Evolutionary conservation across 2,888 invertebrate genomes (phyloP).

Genomic region (Drosophila paramelanica): DNA sequence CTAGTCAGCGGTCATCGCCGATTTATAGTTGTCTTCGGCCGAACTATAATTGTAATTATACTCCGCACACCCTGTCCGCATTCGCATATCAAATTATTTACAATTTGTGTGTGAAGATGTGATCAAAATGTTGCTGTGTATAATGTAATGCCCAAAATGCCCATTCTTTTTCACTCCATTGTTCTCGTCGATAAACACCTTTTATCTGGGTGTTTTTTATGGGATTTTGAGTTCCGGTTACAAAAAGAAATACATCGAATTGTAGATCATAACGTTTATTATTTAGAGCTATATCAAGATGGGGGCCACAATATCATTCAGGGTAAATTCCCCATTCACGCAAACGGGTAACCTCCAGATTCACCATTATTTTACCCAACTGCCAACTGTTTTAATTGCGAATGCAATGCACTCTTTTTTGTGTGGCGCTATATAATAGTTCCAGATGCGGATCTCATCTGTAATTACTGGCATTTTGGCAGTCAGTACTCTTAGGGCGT

Average conservation of each 20-base stretch:
- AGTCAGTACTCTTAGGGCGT: neutral
- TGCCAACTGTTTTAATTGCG: neutral
- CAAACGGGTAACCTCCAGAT: neutral
- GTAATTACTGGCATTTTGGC: neutral
- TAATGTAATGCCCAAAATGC: neutral
- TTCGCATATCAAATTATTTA: too few species aligned
- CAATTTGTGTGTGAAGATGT: constrained; percentile 1
- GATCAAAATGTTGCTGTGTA: too few species aligned
- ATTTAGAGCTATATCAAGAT: constrained; percentile 5
- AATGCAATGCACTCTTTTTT: neutral
- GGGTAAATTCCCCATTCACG: constrained; percentile 23
- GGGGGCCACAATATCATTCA: constrained; percentile 10
- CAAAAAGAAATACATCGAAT: neutral
- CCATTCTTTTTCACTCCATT: neutral
- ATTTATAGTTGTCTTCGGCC: constrained; percentile 45
- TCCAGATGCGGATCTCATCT: constrained; percentile 13
- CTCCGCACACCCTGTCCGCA: constrained; percentile 8
- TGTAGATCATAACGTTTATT: neutral
- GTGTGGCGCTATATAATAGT: constrained; percentile 7
- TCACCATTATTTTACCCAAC: neutral
- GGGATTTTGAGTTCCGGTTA: constrained; percentile 3
- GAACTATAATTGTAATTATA: constrained; percentile 11
- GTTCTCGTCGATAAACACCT: neutral
- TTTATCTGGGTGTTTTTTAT: neutral
- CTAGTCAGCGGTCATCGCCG: neutral